Conservation (phyloP, 37 sponge, comb jelly and placozoan genomes). For the Cliona cf. orientalis region DNA sequence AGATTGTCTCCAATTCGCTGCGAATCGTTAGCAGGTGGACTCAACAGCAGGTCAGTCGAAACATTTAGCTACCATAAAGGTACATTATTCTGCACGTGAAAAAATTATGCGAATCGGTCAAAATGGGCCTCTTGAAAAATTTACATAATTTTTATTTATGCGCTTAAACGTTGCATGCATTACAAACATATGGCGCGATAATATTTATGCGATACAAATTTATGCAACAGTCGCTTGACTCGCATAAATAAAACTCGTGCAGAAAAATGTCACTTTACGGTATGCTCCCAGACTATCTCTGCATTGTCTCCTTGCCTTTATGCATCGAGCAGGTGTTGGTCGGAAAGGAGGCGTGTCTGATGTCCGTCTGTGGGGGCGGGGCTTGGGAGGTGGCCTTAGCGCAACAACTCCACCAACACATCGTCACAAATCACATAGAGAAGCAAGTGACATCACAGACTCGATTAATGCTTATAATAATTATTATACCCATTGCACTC, state of each 20-base stretch:
- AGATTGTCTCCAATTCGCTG: constrained; percentile 6
- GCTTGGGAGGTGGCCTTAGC: constrained; percentile 51
- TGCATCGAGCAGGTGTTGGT: no score
- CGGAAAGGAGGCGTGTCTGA: neutral
- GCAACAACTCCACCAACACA: constrained; percentile 7
- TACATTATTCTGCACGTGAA: no score
- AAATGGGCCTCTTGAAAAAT: no score
- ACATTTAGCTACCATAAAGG: no score
- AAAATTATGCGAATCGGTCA: no score
- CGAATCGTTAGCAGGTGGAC: neutral
- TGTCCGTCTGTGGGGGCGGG: constrained; percentile 29
- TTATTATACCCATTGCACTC: no score
- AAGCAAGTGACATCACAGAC: neutral
- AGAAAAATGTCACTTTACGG: neutral
- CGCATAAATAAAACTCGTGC: neutral
- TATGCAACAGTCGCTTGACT: neutral
- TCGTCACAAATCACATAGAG: neutral
- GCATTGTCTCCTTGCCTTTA: neutral
- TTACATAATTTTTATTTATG: no score
- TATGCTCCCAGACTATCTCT: neutral
- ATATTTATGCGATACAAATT: no score
- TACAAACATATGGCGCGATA: no score
- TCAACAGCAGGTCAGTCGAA: neutral
- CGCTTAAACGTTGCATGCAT: no score
- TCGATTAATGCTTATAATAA: no score